Evolutionary conservation across 1,140 invertebrate genomes (phyloP).

Genomic region (Parasteatoda tepidariorum): DNA sequence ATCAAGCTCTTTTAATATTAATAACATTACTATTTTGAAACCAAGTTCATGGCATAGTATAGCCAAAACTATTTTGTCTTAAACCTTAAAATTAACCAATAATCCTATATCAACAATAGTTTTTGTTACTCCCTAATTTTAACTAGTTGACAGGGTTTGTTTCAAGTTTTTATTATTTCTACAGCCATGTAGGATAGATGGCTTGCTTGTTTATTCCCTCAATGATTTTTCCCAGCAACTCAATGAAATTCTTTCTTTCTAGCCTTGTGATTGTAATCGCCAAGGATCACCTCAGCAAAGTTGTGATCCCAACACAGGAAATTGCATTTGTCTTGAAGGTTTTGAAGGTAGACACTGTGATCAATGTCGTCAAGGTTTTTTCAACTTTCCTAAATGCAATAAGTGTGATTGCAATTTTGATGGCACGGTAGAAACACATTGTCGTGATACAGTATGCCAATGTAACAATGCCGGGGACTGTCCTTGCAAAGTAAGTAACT

Average conservation of each 20-base stretch:
- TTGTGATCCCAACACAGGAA: slow-evolving; percentile 81
- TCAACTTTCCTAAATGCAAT: slow-evolving; percentile 88
- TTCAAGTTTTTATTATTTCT: too few species aligned
- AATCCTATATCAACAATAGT: too few species aligned
- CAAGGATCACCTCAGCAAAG: slow-evolving; percentile 77
- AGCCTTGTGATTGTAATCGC: slow-evolving; percentile 78
- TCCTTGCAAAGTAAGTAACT: slow-evolving; percentile 80
- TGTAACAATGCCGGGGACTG: slow-evolving; percentile 85
- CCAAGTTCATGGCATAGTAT: too few species aligned
- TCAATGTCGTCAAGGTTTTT: slow-evolving; percentile 83
- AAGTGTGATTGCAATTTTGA: slow-evolving; percentile 81
- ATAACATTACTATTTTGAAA: too few species aligned
- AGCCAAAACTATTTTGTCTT: too few species aligned
- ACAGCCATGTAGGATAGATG: too few species aligned
- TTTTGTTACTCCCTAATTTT: too few species aligned
- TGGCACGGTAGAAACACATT: slow-evolving; percentile 76
- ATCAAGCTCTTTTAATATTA: too few species aligned
- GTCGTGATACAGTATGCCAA: slow-evolving; percentile 70
- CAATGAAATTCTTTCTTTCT: background rate
- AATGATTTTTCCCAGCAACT: too few species aligned
- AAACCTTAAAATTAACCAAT: too few species aligned
- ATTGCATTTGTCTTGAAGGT: slow-evolving; percentile 84
- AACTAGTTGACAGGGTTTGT: too few species aligned
- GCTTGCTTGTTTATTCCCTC: too few species aligned
- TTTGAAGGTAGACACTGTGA: slow-evolving; percentile 86